phyloP scores from a whole-genome alignment of 2,888 invertebrate species.

The Drosophila antonietae region DNA sequence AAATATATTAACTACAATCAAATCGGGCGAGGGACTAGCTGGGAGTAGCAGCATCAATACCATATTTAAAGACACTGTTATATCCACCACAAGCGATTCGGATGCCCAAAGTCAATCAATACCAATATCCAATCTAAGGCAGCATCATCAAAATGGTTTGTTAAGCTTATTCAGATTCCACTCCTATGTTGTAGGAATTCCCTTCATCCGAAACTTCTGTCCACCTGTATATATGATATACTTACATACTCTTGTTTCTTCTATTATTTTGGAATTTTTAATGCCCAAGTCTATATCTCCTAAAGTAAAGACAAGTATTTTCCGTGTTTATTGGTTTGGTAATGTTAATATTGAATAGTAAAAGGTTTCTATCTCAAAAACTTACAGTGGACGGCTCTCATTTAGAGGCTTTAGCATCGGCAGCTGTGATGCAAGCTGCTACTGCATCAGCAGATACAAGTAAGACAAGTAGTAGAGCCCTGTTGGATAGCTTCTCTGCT shows the following conservation, averaged over 20 bases:
- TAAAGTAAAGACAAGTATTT: background rate
- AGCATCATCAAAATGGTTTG: slow-evolving; percentile 58
- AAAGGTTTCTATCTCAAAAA: background rate
- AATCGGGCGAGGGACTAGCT: slow-evolving; percentile 70
- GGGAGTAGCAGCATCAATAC: slow-evolving; percentile 5
- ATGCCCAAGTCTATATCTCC: background rate
- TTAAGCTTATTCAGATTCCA: background rate
- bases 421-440: slow-evolving; percentile 82
- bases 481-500: slow-evolving; percentile 26
- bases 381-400: slow-evolving; percentile 72
- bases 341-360: background rate
- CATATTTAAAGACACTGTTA: slow-evolving; percentile 35
- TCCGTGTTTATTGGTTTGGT: background rate
- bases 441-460: slow-evolving; percentile 46
- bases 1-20: slow-evolving; percentile 82
- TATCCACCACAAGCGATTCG: slow-evolving; percentile 35
- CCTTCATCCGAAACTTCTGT: background rate
- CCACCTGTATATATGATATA: background rate
- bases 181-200: background rate
- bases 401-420: slow-evolving; percentile 82
- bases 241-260: background rate
- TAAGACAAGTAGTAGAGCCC: slow-evolving; percentile 17
- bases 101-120: slow-evolving; percentile 11
- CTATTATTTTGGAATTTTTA: background rate
- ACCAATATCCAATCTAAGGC: slow-evolving; percentile 6